These are phyloP conservation scores for Megalops cyprinoides DNA, from an alignment of 2,797 vertebrate species.

Conservation along the genomic window DNA sequence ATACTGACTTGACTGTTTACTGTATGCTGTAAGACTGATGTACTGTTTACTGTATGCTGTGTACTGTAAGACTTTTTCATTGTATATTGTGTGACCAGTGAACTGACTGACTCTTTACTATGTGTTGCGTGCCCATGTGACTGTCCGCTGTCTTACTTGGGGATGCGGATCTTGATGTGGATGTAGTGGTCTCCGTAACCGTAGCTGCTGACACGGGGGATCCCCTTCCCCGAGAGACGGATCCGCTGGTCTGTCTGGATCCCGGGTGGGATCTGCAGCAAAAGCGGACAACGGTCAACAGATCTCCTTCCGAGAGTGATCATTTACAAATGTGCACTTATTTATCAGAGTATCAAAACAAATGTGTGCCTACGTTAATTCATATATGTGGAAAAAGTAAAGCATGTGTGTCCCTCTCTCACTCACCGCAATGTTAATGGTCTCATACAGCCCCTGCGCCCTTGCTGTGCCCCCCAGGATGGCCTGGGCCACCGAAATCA, in stretches of 20 bases:
- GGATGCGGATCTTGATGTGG: slow-evolving; percentile 91
- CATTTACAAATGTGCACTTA: too few species aligned
- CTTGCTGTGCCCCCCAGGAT: slow-evolving; percentile 89
- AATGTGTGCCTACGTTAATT: too few species aligned
- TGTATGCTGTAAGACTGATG: too few species aligned
- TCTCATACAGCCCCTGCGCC: slow-evolving; percentile 91
- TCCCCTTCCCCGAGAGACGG: slow-evolving; percentile 90
- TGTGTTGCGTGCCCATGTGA: background rate
- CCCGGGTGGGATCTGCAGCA: slow-evolving; percentile 86
- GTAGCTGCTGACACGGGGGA: slow-evolving; percentile 87
- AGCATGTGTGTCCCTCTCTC: slow-evolving; percentile 65
- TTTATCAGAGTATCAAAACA: too few species aligned
- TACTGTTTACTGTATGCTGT: background rate
- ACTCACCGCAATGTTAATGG: slow-evolving; percentile 87
- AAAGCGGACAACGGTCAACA: background rate
- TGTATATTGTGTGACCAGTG: too few species aligned
- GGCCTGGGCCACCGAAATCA: slow-evolving; percentile 90
- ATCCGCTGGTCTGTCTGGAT: slow-evolving; percentile 89
- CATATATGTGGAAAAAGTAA: too few species aligned
- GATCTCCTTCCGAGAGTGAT: background rate
- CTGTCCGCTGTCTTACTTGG: slow-evolving; percentile 86
- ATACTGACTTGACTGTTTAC: too few species aligned
- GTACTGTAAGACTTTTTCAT: too few species aligned
- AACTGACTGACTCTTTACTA: background rate
- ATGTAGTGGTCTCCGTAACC: slow-evolving; percentile 95